Base-by-base conservation (phyloP, 2,113 vertebrate species). In the Talpa occidentalis region DNA sequence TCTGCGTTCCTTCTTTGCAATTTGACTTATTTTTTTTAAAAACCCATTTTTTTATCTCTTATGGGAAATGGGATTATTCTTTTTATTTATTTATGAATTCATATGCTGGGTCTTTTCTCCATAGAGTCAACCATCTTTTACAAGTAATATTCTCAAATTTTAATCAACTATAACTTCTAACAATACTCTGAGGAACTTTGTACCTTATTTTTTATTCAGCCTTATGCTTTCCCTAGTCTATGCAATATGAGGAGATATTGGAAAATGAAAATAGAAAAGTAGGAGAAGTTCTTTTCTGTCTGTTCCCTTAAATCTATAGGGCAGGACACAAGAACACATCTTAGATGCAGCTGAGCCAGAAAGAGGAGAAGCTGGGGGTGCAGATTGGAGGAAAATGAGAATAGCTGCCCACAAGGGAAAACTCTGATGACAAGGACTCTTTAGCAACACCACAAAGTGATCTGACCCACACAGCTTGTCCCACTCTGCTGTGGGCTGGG, bases 21-120 rank as follows among this genome's bases (percentile, higher is more conserved):
- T 70, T 87, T 96, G 40, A 91, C 49, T 96, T 91, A 56, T 90
- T 89, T 95, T 89, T 67, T 70, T 62, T 85, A 80, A 93, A 88
- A 93, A 77, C 26, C 16, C n/a, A 60, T 94, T 96, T 73, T 95
- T 94, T 76, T 95, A 52, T 85, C 47, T 89, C 86, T 95, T 95
- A 79, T 35, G 93, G 77, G 96, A 96, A 91, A 91, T 93, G 59
- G 49, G 40, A 96, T 96, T 95, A 93, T 84, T 95, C 77, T 54
- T 90, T 96, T 96, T 95, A 96, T 94, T 97, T 97, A 95, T 96
- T 97, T 96, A 97, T 96, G 86, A 94, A 93, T 96, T 96, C 86
- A 86, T 93, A 91, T 91, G 76, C 77, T 85, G 49, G 49, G 42
- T 37, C 52, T 95, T 83, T 87, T 87, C 86, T 93, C 91, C 62